Conservation (phyloP, 2,797 vertebrate genomes). For the Huso huso region DNA sequence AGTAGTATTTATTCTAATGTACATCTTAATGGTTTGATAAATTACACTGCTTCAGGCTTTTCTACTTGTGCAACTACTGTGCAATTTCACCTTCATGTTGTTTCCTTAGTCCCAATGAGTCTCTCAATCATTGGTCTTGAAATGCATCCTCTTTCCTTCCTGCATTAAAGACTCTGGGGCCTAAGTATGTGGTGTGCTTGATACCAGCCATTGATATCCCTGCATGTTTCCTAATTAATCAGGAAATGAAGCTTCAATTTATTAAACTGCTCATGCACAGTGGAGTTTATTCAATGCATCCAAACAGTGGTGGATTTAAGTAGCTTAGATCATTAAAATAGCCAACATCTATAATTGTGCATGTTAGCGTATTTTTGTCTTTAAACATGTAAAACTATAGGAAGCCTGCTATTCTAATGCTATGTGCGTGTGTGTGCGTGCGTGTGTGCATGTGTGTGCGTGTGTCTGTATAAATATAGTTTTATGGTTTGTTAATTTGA, state of each 20-base stretch:
- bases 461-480: background rate
- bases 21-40: too few species aligned
- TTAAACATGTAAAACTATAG: too few species aligned
- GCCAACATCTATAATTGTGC: too few species aligned
- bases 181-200: background rate
- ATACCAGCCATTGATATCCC: background rate
- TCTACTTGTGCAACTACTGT: background rate
- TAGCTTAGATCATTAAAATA: too few species aligned
- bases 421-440: conserved; percentile 9
- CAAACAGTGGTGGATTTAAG: too few species aligned
- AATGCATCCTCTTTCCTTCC: conserved; percentile 7
- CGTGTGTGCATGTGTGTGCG: conserved; percentile 24
- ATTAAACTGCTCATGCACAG: too few species aligned
- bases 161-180: conserved; percentile 2
- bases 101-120: background rate
- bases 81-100: background rate
- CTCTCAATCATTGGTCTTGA: background rate
- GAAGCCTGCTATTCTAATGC: background rate
- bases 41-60: too few species aligned
- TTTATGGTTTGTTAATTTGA: too few species aligned
- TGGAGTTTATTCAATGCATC: too few species aligned
- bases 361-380: too few species aligned
- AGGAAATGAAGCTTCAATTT: background rate
- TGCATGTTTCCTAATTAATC: background rate
- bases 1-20: too few species aligned